A percentile compares a stretch with the other conserved stretches of the same genome.
Conservation (phyloP, 2,797 vertebrate species). For the Aulostomus chinensis region DNA sequence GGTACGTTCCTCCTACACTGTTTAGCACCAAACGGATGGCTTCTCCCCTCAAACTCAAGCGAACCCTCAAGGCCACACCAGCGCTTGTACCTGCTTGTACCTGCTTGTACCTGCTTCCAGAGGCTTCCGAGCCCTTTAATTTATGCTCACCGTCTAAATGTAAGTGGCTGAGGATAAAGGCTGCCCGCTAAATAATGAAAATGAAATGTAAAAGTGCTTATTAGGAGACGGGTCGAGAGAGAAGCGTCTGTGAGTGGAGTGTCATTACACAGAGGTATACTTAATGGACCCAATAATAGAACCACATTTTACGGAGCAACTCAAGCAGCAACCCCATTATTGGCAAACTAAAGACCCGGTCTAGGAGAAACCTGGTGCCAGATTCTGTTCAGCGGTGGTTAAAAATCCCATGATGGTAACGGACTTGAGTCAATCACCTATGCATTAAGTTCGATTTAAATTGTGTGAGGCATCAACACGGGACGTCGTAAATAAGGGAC, state of each 20-base stretch:
- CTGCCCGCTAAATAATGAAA: slow-evolving; percentile 47
- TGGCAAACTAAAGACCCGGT: slow-evolving; percentile 24
- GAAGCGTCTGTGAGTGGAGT: slow-evolving; percentile 36
- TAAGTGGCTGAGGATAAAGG: slow-evolving; percentile 34
- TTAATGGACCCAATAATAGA: slow-evolving; percentile 73
- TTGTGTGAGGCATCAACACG: too few relatives aligned
- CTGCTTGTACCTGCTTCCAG: slow-evolving; percentile 15
- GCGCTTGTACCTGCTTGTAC: too few relatives aligned
- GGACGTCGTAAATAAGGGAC: too few relatives aligned
- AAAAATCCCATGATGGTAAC: slow-evolving; percentile 39
- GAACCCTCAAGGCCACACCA: slow-evolving; percentile 6
- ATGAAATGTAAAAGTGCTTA: slow-evolving; percentile 64
- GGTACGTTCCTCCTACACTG: neutral
- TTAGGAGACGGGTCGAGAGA: slow-evolving; percentile 57
- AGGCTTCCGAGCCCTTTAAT: slow-evolving; percentile 23
- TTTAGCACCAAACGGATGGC: neutral
- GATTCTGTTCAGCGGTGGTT: slow-evolving; percentile 31
- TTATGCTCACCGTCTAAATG: slow-evolving; percentile 35
- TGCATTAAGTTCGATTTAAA: too few relatives aligned
- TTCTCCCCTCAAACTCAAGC: slow-evolving; percentile 16
- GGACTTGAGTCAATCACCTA: slow-evolving; percentile 22
- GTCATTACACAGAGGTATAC: slow-evolving; percentile 61
- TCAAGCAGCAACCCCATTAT: slow-evolving; percentile 47
- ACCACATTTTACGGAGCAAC: slow-evolving; percentile 61
- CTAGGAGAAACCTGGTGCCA: slow-evolving; percentile 14